Conservation (phyloP, 2,113 vertebrate species). For the Pseudorasbora parva region DNA sequence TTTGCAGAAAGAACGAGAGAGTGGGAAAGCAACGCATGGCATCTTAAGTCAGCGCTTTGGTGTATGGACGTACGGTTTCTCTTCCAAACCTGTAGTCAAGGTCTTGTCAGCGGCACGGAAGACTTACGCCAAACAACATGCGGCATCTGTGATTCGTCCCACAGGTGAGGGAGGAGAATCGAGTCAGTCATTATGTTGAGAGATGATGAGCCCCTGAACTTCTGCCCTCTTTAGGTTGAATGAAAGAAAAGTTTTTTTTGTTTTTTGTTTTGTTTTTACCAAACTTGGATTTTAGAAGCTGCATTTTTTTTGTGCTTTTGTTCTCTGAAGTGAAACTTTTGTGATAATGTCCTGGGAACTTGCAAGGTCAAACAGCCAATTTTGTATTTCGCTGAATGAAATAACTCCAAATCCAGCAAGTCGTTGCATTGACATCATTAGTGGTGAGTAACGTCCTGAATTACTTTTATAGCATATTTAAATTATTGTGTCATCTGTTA, state of each 20-base stretch:
- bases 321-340: slow-evolving; percentile 11
- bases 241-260: slow-evolving; percentile 28
- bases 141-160: slow-evolving; percentile 49
- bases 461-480: background rate
- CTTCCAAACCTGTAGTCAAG: slow-evolving; percentile 13
- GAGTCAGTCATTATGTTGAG: background rate
- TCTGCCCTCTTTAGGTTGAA: slow-evolving; percentile 3
- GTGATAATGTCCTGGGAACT: background rate
- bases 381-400: background rate
- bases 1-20: slow-evolving; percentile 47
- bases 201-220: background rate
- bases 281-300: slow-evolving; percentile 6
- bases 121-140: slow-evolving; percentile 56
- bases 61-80: background rate
- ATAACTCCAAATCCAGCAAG: background rate
- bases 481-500: background rate
- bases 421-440: slow-evolving; percentile 12
- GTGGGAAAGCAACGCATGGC: slow-evolving; percentile 43
- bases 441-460: slow-evolving; percentile 19
- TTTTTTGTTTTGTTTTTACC: background rate
- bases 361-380: slow-evolving; percentile 9
- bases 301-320: background rate
- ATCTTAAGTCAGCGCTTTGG: background rate
- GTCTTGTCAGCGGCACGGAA: slow-evolving; percentile 52
- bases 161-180: slow-evolving; percentile 21